Percentiles rank a stretch among this genome's conserved stretches.
Conservation (phyloP, 2,797 vertebrate species). For the Argya squamiceps region DNA sequence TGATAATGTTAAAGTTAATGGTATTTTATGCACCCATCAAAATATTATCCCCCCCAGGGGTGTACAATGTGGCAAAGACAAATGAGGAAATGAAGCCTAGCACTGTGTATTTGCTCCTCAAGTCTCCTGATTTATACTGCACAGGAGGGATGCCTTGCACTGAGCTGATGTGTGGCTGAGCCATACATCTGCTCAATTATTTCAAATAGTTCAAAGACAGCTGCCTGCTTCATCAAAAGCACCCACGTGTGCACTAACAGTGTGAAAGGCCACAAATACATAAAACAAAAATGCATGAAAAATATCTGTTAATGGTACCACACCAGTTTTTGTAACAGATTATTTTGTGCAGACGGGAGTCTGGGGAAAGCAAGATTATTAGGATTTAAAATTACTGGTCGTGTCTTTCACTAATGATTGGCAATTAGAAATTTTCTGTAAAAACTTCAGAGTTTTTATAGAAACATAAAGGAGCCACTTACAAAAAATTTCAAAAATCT, state of each 20-base stretch:
- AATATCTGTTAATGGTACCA: background rate
- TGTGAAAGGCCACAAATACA: background rate
- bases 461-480: background rate
- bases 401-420: background rate
- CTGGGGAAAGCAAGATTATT: background rate
- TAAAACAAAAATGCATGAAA: background rate
- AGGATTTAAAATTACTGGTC: background rate
- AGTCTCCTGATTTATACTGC: slow-evolving; percentile 14
- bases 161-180: background rate
- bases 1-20: slow-evolving; percentile 27
- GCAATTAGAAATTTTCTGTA: background rate
- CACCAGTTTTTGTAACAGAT: background rate
- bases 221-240: slow-evolving; percentile 1
- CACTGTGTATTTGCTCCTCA: background rate
- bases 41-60: slow-evolving; percentile 19
- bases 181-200: slow-evolving; percentile 8
- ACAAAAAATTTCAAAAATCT: background rate
- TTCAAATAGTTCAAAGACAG: slow-evolving; percentile 9
- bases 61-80: background rate
- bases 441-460: background rate
- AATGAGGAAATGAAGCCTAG: slow-evolving; percentile 17
- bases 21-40: slow-evolving; percentile 45
- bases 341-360: background rate
- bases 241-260: accelerated
- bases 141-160: background rate